Conservation (phyloP, 2,113 vertebrate genomes). For the Phocoena phocoena region DNA sequence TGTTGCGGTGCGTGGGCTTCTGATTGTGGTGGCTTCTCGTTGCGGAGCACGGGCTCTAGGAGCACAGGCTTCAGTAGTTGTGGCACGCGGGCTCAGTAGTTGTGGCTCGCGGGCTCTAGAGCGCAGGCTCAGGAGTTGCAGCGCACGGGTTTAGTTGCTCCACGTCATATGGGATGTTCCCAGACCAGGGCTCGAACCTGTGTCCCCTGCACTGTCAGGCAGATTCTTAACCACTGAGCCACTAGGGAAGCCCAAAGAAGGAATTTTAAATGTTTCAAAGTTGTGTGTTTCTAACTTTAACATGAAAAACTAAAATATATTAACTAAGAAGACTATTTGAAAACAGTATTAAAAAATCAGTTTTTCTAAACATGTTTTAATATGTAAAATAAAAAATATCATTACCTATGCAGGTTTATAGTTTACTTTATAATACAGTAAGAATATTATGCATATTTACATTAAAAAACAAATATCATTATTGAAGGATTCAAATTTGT, state of each 20-base stretch:
- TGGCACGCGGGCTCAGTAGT: too few relatives aligned
- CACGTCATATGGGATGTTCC: too few relatives aligned
- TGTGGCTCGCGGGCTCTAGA: too few relatives aligned
- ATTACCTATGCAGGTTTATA: background rate
- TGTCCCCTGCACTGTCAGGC: too few relatives aligned
- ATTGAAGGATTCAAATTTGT: constrained; percentile 15
- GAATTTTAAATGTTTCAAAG: constrained; percentile 74
- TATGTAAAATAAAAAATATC: background rate
- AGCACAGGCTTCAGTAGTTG: too few relatives aligned
- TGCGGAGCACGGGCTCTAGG: too few relatives aligned
- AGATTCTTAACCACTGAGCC: too few relatives aligned
- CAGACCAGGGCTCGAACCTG: too few relatives aligned
- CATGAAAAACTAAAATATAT: background rate
- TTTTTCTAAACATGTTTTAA: constrained; percentile 34
- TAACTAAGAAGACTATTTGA: background rate
- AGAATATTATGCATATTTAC: background rate
- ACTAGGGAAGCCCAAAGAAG: constrained; percentile 67
- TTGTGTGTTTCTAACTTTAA: background rate
- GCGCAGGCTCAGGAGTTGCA: too few relatives aligned
- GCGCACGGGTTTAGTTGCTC: too few relatives aligned
- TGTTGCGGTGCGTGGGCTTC: too few relatives aligned
- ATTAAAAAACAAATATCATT: background rate
- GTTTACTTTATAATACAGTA: background rate
- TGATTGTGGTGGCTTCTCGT: too few relatives aligned
- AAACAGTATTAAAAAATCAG: background rate